A percentile compares a stretch with the other conserved stretches of the same genome.
phyloP scores from a whole-genome alignment of 2,797 vertebrate species.

The Paramormyrops hopkinsi region DNA sequence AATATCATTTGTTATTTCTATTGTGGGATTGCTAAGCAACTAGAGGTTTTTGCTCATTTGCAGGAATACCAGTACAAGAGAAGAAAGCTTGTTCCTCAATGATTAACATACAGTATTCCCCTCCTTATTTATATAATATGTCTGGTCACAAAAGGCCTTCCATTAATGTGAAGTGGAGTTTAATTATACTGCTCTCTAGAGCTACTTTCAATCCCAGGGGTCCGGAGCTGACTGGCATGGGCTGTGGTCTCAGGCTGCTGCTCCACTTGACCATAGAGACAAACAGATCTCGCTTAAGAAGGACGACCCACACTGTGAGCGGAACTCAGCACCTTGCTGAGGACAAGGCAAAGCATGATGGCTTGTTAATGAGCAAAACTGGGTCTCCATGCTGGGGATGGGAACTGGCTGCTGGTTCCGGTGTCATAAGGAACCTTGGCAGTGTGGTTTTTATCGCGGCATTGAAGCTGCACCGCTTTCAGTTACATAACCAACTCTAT shows the following conservation, averaged over 20 bases:
- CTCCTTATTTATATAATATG: neutral
- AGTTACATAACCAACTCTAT: neutral
- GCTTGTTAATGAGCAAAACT: neutral
- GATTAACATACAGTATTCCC: neutral
- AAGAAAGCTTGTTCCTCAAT: neutral
- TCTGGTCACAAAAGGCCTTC: conserved; percentile 13
- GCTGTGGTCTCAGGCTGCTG: neutral
- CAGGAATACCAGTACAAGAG: neutral
- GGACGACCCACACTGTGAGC: neutral
- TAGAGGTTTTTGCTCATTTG: neutral
- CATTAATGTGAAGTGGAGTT: neutral
- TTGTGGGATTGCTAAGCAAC: neutral
- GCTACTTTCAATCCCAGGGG: neutral
- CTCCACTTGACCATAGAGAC: neutral
- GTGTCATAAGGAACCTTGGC: neutral
- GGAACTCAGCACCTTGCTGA: neutral
- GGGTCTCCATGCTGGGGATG: neutral
- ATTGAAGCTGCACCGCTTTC: neutral
- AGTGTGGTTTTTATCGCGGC: neutral
- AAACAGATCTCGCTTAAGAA: neutral
- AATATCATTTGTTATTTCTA: conserved; percentile 1
- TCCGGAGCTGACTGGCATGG: neutral
- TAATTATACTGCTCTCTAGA: neutral
- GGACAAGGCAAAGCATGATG: neutral
- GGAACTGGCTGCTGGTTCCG: neutral